Percentiles rank a stretch among this genome's conserved stretches.
phyloP scores from a whole-genome alignment of 2,797 vertebrate genomes.

The Micrastur ruficollis region DNA sequence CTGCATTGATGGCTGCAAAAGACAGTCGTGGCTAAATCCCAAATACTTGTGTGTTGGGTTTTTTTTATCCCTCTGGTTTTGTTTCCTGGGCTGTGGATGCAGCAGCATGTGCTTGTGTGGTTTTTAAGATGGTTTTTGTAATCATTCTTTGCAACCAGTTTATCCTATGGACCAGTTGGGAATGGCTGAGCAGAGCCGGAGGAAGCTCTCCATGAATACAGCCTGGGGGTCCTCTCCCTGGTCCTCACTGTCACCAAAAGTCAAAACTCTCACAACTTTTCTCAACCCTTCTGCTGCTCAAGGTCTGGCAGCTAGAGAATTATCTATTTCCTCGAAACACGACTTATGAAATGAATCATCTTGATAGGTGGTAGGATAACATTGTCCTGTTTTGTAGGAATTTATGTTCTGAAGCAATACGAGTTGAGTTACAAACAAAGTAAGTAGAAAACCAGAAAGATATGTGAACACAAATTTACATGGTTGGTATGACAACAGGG shows the following conservation, averaged over 20 bases:
- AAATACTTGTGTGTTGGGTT: not conserved
- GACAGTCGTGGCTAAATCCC: not conserved
- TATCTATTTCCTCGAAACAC: not conserved
- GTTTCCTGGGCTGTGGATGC: not conserved
- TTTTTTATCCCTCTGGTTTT: not conserved
- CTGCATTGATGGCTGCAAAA: not conserved
- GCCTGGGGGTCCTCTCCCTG: not conserved
- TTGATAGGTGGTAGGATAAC: not conserved
- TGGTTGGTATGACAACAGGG: slow-evolving; percentile 56
- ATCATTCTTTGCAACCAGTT: not conserved
- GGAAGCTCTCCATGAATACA: not conserved
- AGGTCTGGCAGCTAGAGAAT: not conserved
- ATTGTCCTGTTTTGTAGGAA: slow-evolving; percentile 2
- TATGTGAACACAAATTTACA: not conserved
- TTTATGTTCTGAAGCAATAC: not conserved
- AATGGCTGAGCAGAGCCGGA: not conserved
- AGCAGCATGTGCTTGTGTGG: not conserved
- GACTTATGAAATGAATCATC: not conserved
- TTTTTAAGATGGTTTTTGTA: not conserved
- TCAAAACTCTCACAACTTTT: not conserved
- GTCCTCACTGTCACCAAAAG: not conserved
- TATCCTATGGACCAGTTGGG: not conserved
- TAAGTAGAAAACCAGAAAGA: not conserved
- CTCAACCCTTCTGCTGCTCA: not conserved
- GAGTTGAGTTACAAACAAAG: not conserved